Conservation (phyloP, 1,140 invertebrate species). For the Lordiphosa clarofinis region DNA sequence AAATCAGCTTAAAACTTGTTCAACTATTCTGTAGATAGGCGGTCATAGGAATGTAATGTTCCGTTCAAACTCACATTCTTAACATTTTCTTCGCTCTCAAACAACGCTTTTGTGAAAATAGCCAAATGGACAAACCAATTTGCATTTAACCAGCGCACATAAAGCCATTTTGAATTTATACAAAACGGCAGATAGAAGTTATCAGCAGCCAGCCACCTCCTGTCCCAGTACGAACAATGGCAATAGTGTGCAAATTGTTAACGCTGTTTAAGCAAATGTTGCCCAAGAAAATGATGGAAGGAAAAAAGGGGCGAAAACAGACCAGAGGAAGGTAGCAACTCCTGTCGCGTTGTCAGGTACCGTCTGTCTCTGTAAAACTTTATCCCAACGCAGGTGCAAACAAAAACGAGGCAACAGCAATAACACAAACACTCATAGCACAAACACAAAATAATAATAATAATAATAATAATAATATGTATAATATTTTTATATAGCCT, state of each 20-base stretch:
- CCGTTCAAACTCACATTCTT: no score
- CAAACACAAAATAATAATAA: slow-evolving; percentile 45
- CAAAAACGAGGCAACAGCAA: slow-evolving; percentile 6
- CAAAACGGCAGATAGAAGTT: slow-evolving; percentile 46
- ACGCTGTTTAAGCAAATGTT: slow-evolving; percentile 71
- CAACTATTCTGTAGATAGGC: no score
- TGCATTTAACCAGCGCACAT: slow-evolving; percentile 36
- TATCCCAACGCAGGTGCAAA: neutral
- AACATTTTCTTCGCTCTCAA: slow-evolving; percentile 14
- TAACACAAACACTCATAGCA: slow-evolving; percentile 26
- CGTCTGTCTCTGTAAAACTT: slow-evolving; percentile 1
- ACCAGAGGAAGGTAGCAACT: slow-evolving; percentile 7
- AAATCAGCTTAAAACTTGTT: no score
- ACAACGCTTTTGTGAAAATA: neutral
- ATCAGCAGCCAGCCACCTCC: slow-evolving; percentile 26
- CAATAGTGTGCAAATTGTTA: slow-evolving; percentile 74
- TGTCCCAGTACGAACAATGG: slow-evolving; percentile 25
- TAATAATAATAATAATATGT: slow-evolving; percentile 47
- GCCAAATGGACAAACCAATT: slow-evolving; percentile 14
- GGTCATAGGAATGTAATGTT: no score
- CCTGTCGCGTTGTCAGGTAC: no score
- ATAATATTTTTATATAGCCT: slow-evolving; percentile 55
- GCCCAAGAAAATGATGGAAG: slow-evolving; percentile 36
- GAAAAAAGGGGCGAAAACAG: slow-evolving; percentile 24
- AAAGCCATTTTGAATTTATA: slow-evolving; percentile 75